Evolutionary conservation across 2,113 vertebrate genomes (phyloP).

Genomic region (Cichladusa arquata): DNA sequence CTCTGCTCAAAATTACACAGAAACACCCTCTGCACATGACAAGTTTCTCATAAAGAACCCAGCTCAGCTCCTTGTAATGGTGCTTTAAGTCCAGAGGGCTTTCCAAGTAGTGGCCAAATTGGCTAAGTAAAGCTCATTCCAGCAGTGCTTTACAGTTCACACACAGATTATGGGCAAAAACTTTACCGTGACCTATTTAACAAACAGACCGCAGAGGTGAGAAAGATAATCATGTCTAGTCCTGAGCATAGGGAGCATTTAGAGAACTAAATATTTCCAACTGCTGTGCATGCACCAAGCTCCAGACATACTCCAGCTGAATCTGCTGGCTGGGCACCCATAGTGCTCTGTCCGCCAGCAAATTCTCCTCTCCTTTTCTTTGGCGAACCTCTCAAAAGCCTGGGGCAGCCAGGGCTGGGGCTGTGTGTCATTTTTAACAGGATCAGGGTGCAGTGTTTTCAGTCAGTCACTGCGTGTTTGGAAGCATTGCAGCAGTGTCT

Average conservation of each 20-base stretch:
- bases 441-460: not conserved
- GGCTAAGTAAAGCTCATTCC: conserved; percentile 3
- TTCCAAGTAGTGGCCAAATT: not conserved
- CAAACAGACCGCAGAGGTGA: not conserved
- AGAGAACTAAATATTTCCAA: conserved; percentile 26
- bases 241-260: not conserved
- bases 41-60: not conserved
- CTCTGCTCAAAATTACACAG: not conserved
- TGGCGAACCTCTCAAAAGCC: not conserved
- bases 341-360: not conserved
- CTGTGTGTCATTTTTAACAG: not conserved
- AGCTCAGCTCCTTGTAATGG: not conserved
- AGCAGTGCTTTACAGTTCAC: conserved; percentile 7
- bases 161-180: not conserved
- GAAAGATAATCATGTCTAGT: conserved; percentile 30
- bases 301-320: conserved; percentile 15
- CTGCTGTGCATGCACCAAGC: conserved; percentile 4
- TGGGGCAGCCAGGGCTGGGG: not conserved
- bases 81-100: not conserved
- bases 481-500: not conserved
- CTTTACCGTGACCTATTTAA: conserved; percentile 15
- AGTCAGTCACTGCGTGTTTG: not conserved
- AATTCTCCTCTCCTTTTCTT: not conserved
- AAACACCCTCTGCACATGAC: not conserved
- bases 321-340: not conserved